Evolutionary conservation across 2,888 invertebrate genomes (phyloP).

Genomic region (Polydrusus tereticollis): DNA sequence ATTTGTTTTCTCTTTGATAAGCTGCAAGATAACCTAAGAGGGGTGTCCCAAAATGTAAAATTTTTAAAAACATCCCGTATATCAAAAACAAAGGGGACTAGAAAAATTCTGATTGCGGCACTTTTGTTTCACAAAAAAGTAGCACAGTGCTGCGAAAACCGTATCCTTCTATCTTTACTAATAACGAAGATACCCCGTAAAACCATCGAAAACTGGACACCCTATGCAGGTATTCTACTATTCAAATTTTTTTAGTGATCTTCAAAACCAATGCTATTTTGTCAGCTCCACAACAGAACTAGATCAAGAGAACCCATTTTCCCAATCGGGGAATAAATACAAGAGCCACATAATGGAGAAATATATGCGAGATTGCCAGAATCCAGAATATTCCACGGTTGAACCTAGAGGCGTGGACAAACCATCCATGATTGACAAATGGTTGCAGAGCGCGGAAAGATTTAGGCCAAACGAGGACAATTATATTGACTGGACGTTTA

Average conservation of each 20-base stretch:
- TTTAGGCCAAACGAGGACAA: slow-evolving; percentile 81
- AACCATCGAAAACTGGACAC: too few relatives aligned
- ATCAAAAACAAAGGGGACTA: too few relatives aligned
- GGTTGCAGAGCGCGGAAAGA: slow-evolving; percentile 82
- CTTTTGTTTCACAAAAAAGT: too few relatives aligned
- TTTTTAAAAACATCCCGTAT: too few relatives aligned
- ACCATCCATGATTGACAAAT: slow-evolving; percentile 78
- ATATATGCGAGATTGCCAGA: slow-evolving; percentile 69
- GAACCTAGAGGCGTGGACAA: slow-evolving; percentile 57
- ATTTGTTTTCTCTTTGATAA: too few relatives aligned
- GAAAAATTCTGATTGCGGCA: too few relatives aligned
- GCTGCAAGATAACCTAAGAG: too few relatives aligned
- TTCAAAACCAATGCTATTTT: slow-evolving; percentile 64
- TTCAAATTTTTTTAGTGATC: slow-evolving; percentile 47
- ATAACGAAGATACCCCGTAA: too few relatives aligned
- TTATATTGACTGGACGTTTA: slow-evolving; percentile 75
- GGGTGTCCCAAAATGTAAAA: too few relatives aligned
- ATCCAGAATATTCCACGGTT: slow-evolving; percentile 48
- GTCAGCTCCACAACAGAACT: slow-evolving; percentile 67
- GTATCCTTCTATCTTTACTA: too few relatives aligned
- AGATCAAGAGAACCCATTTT: slow-evolving; percentile 59
- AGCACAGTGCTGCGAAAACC: too few relatives aligned
- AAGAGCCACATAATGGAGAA: slow-evolving; percentile 74
- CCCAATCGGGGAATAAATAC: slow-evolving; percentile 67
- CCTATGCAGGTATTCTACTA: too few relatives aligned